A percentile compares a stretch with the other conserved stretches of the same genome.
Conservation (phyloP, 2,113 vertebrate genomes). For the Thalassarche chlororhynchos region DNA sequence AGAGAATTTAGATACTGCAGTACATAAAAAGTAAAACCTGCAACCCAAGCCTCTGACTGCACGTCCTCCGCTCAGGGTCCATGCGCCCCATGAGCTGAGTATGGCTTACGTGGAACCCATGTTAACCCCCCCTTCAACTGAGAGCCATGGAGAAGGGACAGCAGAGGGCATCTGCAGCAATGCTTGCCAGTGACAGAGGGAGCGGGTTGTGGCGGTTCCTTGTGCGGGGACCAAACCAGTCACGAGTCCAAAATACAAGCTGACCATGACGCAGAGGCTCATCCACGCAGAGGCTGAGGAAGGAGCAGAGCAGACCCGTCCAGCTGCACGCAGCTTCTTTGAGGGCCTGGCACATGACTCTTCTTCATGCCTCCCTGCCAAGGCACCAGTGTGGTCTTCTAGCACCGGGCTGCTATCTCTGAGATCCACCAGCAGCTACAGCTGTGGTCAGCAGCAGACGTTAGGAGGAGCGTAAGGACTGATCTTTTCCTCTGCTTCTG, state of each 20-base stretch:
- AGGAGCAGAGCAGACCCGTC: not conserved
- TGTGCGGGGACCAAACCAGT: not conserved
- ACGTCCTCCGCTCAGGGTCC: not conserved
- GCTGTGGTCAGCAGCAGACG: not conserved
- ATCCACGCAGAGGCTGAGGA: not conserved
- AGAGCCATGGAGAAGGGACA: not conserved
- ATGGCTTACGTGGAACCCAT: not conserved
- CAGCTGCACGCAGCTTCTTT: not conserved
- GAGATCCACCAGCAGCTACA: not conserved
- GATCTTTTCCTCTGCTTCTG: not conserved
- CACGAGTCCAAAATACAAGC: not conserved
- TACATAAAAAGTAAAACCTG: not conserved
- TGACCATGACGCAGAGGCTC: not conserved
- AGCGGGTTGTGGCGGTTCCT: not conserved
- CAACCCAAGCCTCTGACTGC: not conserved
- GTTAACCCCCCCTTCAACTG: not conserved
- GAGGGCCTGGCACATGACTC: not conserved
- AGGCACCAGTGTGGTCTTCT: not conserved
- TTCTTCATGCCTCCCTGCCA: not conserved
- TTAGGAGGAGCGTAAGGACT: not conserved
- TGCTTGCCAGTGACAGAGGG: not conserved
- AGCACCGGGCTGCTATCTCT: not conserved
- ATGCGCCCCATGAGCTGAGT: accelerated
- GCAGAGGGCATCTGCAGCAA: not conserved
- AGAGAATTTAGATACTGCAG: not conserved